These are phyloP conservation scores for Coenobita brevimanus DNA, from an alignment of 1,140 invertebrate genomes.

Conservation along the genomic window DNA sequence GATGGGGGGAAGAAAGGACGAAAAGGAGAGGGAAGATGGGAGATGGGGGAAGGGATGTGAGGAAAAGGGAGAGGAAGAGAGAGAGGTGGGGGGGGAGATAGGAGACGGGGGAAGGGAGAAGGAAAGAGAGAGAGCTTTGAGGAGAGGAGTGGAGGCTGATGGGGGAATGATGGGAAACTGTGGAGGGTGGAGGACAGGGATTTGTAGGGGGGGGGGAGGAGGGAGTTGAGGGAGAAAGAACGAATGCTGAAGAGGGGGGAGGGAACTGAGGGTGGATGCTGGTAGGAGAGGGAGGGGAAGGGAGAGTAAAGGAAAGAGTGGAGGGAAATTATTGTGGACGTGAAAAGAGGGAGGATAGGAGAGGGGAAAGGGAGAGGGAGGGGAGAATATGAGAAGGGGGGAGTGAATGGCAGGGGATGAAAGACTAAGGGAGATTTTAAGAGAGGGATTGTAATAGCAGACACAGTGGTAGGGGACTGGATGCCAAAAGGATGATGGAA, in stretches of 20 bases:
- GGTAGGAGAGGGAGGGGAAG: background rate
- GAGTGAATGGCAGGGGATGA: background rate
- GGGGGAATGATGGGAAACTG: background rate
- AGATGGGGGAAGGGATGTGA: too few species aligned
- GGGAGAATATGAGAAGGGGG: background rate
- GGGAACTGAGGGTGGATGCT: background rate
- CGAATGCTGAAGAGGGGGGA: background rate
- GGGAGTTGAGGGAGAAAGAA: background rate
- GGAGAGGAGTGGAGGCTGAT: too few species aligned
- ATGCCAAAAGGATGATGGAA: too few species aligned
- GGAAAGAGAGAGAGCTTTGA: background rate
- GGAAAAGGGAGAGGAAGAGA: too few species aligned
- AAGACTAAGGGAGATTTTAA: too few species aligned
- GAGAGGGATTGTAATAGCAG: too few species aligned
- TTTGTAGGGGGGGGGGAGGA: background rate
- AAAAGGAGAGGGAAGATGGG: too few species aligned
- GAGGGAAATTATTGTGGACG: too few species aligned
- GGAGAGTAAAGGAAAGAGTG: too few species aligned
- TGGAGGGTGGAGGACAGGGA: background rate
- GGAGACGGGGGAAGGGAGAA: too few species aligned
- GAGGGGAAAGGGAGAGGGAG: background rate
- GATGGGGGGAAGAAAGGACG: slow-evolving; percentile 1
- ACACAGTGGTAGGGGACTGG: too few species aligned
- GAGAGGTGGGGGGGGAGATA: too few species aligned
- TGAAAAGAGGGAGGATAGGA: background rate